Conservation (phyloP, 2,113 vertebrate species). For the Erinaceus europaeus region DNA sequence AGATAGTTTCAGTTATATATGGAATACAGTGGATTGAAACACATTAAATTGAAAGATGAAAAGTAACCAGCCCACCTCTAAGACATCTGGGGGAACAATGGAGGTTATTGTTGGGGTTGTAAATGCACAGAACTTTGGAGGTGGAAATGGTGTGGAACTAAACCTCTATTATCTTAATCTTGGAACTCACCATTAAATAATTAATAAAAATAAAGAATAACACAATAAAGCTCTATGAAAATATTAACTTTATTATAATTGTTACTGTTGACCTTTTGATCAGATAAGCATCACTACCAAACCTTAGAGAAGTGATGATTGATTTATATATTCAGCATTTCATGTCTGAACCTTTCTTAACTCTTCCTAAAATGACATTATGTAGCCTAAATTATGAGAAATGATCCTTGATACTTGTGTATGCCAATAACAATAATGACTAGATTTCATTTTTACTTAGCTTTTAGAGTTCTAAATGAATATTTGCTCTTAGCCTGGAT, state of each 20-base stretch:
- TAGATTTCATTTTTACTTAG: background rate
- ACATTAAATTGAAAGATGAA: too few relatives aligned
- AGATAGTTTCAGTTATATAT: too few relatives aligned
- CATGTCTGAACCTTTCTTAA: background rate
- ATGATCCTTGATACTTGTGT: background rate
- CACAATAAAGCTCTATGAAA: too few relatives aligned
- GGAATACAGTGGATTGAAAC: too few relatives aligned
- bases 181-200: too few relatives aligned
- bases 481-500: background rate
- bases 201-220: too few relatives aligned
- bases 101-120: too few relatives aligned
- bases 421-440: background rate
- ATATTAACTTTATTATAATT: background rate
- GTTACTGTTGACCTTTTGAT: background rate
- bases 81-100: too few relatives aligned
- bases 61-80: too few relatives aligned
- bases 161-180: too few relatives aligned
- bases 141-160: too few relatives aligned
- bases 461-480: background rate
- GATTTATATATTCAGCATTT: background rate
- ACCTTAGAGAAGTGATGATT: background rate
- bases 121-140: too few relatives aligned
- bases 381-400: background rate
- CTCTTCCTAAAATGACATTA: background rate
- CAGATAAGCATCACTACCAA: background rate